Percentiles rank a stretch among this genome's conserved stretches.
phyloP scores from a whole-genome alignment of 2,888 invertebrate genomes.

The Orchestes rusci region DNA sequence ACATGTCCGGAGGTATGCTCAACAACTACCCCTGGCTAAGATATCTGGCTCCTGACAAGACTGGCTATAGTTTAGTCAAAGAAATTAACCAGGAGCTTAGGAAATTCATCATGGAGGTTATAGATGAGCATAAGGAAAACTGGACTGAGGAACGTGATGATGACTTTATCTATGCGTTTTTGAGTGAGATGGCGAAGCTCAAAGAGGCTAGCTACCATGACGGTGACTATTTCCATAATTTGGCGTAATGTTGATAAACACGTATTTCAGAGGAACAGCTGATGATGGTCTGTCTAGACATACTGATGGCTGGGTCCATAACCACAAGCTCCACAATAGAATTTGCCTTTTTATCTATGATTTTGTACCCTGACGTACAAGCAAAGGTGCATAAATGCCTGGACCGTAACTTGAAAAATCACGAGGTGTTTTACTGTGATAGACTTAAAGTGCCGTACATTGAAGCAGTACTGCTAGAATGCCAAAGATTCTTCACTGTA shows the following conservation, averaged over 20 bases:
- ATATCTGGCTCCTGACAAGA: conserved; percentile 51
- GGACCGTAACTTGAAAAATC: conserved; percentile 42
- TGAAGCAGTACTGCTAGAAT: conserved; percentile 50
- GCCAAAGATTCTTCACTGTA: conserved; percentile 44
- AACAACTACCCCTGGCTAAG: conserved; percentile 57
- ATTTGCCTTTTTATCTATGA: conserved; percentile 54
- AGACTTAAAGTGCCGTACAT: conserved; percentile 48
- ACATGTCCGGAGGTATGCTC: conserved; percentile 44
- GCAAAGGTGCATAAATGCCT: conserved; percentile 50
- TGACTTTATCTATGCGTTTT: conserved; percentile 58
- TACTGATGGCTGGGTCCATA: conserved; percentile 60
- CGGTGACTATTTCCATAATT: not conserved
- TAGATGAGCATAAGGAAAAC: conserved; percentile 48
- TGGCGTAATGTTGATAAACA: too few species aligned
- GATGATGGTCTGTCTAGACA: conserved; percentile 57
- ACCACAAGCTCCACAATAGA: conserved; percentile 59
- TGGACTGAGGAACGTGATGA: conserved; percentile 41
- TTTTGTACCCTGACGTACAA: conserved; percentile 53
- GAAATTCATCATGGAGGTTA: conserved; percentile 50
- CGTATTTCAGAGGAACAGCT: conserved; percentile 55
- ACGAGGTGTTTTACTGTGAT: conserved; percentile 45
- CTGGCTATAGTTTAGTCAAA: conserved; percentile 54
- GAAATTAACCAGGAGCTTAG: conserved; percentile 50
- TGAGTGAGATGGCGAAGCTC: conserved; percentile 53
- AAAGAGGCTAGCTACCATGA: too few species aligned